Base-by-base conservation (phyloP, 2,113 vertebrate species). In the Thunnus maccoyii region DNA sequence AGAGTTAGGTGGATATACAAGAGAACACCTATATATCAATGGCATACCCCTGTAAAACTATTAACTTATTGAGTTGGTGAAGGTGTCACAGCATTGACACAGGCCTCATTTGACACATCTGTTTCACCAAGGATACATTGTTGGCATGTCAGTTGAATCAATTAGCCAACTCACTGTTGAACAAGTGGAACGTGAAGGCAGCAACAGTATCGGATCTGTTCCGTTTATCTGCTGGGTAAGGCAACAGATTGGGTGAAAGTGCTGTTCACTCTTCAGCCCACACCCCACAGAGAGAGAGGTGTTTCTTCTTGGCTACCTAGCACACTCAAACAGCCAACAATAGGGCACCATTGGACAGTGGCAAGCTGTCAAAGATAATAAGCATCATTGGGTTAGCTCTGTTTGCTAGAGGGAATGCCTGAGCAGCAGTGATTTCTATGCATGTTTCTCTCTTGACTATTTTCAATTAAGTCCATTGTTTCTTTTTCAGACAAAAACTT, bases 281-380 rank as follows among this genome's bases (percentile, higher is more conserved):
- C 4, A 41, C 66, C 27, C 56, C 44, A 74, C 2, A 64, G 6
- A 36, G 48, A 30, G 18, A 62, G 58, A 83, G 70, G 71, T 76
- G 72, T 75, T 77, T 69, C 27, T 81, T 76, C 76, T 61, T 75
- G 50, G 78, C 67, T 68, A 80, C 61, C 69, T 41, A 80, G 81
- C 68, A 63, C 30, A 27, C 50, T 74, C 68, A 71, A 71, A 64
- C 78, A 86, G 76, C 54, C 5, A 8, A 70, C 70, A 75, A 75
- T 60, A 51, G 72, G 76, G 74, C 75, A 48, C 51, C 61, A 61
- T 18, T 72, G 83, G 78, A 82, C 85, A 89, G 63, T 50, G 73
- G 78, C 78, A 86, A 78, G 72, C 81, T 86, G 88, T 85, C 87
- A 85, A 46, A 92, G 83, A 78, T 82, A 75, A 88, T 85, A 66